Percentiles rank a stretch among this genome's conserved stretches.
Conservation (phyloP, 64 coral and sea anemone species). For the Stichodactyla helianthus region DNA sequence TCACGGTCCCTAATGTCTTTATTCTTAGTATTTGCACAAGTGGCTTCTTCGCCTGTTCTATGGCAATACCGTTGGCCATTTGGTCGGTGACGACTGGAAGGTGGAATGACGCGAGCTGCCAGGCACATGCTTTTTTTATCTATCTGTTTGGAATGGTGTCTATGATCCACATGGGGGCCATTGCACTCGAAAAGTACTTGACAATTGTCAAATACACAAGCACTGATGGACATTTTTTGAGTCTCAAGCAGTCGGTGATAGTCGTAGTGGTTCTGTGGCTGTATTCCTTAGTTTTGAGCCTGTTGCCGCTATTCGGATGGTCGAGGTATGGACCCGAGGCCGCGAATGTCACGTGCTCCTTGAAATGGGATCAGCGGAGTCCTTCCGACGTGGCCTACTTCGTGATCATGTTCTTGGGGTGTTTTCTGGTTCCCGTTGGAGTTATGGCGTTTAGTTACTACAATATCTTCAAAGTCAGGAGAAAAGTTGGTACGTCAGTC, state of each 20-base stretch:
- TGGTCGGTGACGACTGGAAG: background rate
- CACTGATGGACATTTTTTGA: constrained; percentile 26
- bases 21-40: constrained; percentile 45
- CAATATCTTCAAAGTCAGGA: constrained; percentile 27
- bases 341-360: constrained; percentile 40
- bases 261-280: constrained; percentile 21
- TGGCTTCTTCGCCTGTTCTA: constrained; percentile 32
- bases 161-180: constrained; percentile 39
- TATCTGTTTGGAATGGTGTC: constrained; percentile 44
- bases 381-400: constrained; percentile 31
- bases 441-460: constrained; percentile 41
- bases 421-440: constrained; percentile 40
- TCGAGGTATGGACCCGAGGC: constrained; percentile 38
- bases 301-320: constrained; percentile 32
- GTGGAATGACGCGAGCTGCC: constrained; percentile 32
- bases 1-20: constrained; percentile 20
- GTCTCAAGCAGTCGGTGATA: constrained; percentile 1
- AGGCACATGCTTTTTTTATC: constrained; percentile 48
- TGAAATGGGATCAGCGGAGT: constrained; percentile 16
- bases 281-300: constrained; percentile 34
- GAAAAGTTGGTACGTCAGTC: background rate
- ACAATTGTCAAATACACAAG: constrained; percentile 31
- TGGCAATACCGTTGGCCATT: constrained; percentile 45
- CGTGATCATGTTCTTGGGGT: constrained; percentile 23
- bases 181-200: constrained; percentile 46